phyloP scores from a whole-genome alignment of 2,888 invertebrate genomes.

The Erebia epiphron region DNA sequence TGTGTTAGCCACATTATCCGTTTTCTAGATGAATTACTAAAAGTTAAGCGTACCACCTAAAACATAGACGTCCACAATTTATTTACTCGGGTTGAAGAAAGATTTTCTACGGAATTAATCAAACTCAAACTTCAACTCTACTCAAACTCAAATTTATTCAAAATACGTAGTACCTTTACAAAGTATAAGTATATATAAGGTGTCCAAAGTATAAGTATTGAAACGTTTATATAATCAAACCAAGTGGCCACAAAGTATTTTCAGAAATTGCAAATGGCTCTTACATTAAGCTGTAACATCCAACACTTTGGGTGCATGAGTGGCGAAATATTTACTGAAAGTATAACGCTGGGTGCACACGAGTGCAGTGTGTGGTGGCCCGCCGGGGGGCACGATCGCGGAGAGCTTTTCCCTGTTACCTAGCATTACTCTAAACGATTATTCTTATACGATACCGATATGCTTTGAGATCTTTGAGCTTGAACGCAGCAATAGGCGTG shows the following conservation, averaged over 20 bases:
- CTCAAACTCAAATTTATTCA: too few relatives aligned
- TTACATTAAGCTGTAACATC: conserved; percentile 17
- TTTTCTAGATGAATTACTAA: too few relatives aligned
- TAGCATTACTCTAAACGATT: conserved; percentile 80
- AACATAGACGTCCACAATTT: too few relatives aligned
- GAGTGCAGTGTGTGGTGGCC: conserved; percentile 53
- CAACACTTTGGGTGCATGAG: conserved; percentile 21
- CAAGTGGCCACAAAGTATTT: neutral
- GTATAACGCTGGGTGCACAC: conserved; percentile 43
- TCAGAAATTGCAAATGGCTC: conserved; percentile 8
- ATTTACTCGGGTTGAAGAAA: too few relatives aligned
- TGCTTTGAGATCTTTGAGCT: conserved; percentile 54
- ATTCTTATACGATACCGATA: conserved; percentile 64
- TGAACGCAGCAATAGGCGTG: conserved; percentile 76
- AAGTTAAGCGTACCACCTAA: too few relatives aligned
- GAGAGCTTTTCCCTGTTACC: conserved; percentile 81
- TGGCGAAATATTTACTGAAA: conserved; percentile 37
- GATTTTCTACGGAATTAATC: too few relatives aligned
- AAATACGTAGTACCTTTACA: too few relatives aligned
- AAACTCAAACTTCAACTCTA: too few relatives aligned
- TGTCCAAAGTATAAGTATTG: neutral
- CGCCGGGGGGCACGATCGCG: conserved; percentile 56
- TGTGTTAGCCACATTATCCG: too few relatives aligned
- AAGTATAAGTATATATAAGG: too few relatives aligned
- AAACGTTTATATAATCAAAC: neutral